Percentiles rank a stretch among this genome's conserved stretches.
Evolutionary conservation across 2,113 vertebrate genomes (phyloP).

Genomic region (Passerina amoena): DNA sequence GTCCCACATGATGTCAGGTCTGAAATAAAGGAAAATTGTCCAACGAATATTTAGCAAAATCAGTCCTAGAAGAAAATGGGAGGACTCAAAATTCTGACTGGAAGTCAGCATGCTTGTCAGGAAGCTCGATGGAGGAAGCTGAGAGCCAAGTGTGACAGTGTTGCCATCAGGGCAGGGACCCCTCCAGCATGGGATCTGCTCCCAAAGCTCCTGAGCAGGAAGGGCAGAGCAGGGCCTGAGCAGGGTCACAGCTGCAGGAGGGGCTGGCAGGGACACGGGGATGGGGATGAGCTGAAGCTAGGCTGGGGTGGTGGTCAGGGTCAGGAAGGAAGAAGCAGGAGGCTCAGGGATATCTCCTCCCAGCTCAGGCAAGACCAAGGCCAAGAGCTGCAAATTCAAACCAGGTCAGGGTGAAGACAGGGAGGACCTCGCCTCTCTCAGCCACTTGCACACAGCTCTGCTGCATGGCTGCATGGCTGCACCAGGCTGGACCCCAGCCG

Average conservation of each 20-base stretch:
- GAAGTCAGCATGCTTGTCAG: accelerated
- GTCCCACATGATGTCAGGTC: not conserved
- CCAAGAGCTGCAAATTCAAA: not conserved
- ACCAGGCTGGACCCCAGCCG: not conserved
- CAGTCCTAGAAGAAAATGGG: not conserved
- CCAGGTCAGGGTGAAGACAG: not conserved
- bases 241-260: not conserved
- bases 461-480: not conserved
- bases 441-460: not conserved
- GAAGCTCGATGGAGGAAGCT: accelerated
- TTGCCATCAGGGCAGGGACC: not conserved
- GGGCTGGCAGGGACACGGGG: accelerated
- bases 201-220: not conserved
- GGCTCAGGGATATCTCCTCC: not conserved
- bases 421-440: not conserved
- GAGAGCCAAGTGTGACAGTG: accelerated
- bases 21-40: not conserved
- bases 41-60: not conserved
- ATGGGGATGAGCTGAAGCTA: accelerated
- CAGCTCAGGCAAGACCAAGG: not conserved
- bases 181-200: not conserved
- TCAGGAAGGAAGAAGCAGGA: not conserved
- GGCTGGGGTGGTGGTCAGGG: not conserved
- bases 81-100: not conserved
- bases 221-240: not conserved